These are phyloP conservation scores for Arenaria interpres DNA, from an alignment of 2,113 vertebrate genomes.

Conservation along the genomic window DNA sequence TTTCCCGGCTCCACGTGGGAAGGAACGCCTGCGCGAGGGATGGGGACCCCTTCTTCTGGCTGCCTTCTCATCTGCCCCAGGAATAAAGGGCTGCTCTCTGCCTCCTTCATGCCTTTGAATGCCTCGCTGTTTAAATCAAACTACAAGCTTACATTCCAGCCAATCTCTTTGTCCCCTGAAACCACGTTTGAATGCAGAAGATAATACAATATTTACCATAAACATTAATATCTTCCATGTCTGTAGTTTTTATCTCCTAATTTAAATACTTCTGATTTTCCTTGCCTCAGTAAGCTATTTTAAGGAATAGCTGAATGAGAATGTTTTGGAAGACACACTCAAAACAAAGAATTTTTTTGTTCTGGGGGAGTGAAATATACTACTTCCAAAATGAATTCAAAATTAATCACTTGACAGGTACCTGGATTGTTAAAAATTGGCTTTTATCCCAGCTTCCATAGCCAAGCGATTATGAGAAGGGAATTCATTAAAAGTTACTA, in stretches of 20 bases:
- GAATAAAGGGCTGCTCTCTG: background rate
- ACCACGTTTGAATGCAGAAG: background rate
- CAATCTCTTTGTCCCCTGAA: background rate
- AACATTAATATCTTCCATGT: background rate
- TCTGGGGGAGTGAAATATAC: background rate
- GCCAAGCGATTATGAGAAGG: background rate
- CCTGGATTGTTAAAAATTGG: background rate
- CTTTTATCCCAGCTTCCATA: background rate
- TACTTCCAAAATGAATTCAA: background rate
- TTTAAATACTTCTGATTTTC: background rate
- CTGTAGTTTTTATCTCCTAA: background rate
- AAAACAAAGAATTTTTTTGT: background rate
- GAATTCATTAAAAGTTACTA: background rate
- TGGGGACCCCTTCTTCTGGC: background rate
- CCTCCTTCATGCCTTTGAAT: background rate
- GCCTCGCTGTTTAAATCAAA: background rate
- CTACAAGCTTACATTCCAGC: background rate
- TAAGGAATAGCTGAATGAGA: background rate
- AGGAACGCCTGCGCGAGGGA: fast-evolving
- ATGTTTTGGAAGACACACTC: background rate
- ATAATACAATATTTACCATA: background rate
- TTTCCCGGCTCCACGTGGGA: background rate
- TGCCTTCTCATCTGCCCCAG: background rate
- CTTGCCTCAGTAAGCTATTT: background rate
- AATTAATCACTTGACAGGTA: background rate